Evolutionary conservation across 2,113 vertebrate genomes (phyloP).

Genomic region (Bagarius yarrelli): DNA sequence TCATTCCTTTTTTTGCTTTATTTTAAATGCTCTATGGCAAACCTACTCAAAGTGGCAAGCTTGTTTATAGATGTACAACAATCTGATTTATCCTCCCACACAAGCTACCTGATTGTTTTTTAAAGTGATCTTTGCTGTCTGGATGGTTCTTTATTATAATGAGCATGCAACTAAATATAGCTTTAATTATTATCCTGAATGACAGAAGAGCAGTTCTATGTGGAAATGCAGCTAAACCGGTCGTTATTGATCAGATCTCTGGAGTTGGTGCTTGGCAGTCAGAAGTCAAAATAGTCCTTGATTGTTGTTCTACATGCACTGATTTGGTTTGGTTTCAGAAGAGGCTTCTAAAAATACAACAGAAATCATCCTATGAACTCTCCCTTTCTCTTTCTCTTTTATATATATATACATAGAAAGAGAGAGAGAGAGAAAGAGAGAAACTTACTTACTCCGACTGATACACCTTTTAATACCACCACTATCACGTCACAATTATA

Average conservation of each 20-base stretch:
- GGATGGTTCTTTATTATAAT: conserved; percentile 18
- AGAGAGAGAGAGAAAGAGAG: too few species aligned
- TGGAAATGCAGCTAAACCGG: not conserved
- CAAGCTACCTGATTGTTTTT: conserved; percentile 5
- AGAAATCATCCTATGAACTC: not conserved
- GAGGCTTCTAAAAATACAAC: not conserved
- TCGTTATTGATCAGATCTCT: not conserved
- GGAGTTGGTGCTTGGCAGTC: not conserved
- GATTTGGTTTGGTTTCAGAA: not conserved
- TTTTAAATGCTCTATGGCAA: conserved; percentile 15
- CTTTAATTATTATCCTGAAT: not conserved
- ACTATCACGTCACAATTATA: too few species aligned
- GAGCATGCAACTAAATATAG: conserved; percentile 21
- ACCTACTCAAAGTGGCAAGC: conserved; percentile 4
- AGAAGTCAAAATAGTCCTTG: not conserved
- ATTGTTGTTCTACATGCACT: not conserved
- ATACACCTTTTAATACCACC: too few species aligned
- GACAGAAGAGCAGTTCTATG: not conserved
- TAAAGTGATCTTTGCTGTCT: conserved; percentile 7
- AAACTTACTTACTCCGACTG: too few species aligned
- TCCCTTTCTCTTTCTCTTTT: too few species aligned
- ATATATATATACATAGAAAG: not conserved
- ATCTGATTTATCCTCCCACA: conserved; percentile 9
- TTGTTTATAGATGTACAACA: conserved; percentile 10
- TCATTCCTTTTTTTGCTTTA: conserved; percentile 12